phyloP scores from a whole-genome alignment of 2,113 vertebrate species.

The Colossoma macropomum region DNA sequence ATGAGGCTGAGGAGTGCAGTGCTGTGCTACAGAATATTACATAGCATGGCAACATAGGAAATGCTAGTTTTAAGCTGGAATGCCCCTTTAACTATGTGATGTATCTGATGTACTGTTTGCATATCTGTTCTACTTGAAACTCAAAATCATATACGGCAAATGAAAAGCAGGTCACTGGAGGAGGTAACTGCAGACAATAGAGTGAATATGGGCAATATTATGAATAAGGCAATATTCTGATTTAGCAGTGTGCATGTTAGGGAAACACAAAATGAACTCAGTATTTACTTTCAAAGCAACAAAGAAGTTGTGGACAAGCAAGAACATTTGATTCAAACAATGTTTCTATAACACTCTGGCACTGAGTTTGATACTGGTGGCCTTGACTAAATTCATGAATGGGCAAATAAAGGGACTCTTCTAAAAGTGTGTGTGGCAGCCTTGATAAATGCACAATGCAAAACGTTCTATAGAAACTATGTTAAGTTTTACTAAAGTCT shows the following conservation, averaged over 20 bases:
- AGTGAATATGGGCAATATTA: neutral
- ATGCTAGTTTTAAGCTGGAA: too few relatives aligned
- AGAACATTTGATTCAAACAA: neutral
- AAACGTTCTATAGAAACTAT: too few relatives aligned
- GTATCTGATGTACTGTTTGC: constrained; percentile 9
- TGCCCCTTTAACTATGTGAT: neutral
- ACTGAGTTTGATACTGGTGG: neutral
- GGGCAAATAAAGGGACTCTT: neutral
- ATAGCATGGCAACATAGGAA: too few relatives aligned
- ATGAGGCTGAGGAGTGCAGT: too few relatives aligned
- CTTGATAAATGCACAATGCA: too few relatives aligned
- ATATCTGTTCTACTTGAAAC: neutral
- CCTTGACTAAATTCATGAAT: neutral
- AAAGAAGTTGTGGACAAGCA: neutral
- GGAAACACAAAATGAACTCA: neutral
- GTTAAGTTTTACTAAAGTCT: neutral
- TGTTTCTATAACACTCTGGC: neutral
- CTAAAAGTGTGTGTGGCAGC: neutral
- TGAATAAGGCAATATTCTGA: neutral
- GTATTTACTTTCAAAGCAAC: neutral
- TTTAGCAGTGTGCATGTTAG: too few relatives aligned
- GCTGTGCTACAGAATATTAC: too few relatives aligned
- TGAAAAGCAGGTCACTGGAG: constrained; percentile 16
- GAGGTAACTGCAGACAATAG: neutral
- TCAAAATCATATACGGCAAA: too few relatives aligned